A percentile compares a stretch with the other conserved stretches of the same genome.
Evolutionary conservation across 2,797 vertebrate genomes (phyloP).

Genomic region (Microctenopoma stevenorrisi): DNA sequence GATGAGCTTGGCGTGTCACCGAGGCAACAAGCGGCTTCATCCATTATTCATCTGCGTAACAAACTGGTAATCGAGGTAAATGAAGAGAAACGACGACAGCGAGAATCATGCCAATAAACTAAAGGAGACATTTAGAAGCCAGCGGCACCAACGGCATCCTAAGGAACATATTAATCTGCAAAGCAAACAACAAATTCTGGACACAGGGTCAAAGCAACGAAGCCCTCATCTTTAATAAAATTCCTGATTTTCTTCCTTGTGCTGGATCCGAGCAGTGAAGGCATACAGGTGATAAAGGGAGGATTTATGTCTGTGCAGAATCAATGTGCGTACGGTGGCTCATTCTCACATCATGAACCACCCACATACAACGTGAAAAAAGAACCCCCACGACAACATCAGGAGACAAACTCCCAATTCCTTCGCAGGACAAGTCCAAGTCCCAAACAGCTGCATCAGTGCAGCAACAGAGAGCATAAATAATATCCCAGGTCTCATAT

Average conservation of each 20-base stretch:
- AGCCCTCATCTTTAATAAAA: slow-evolving; percentile 35
- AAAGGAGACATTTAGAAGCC: slow-evolving; percentile 69
- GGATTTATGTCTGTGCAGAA: slow-evolving; percentile 29
- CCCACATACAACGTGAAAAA: slow-evolving; percentile 24
- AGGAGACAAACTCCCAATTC: slow-evolving; percentile 20
- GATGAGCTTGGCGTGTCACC: slow-evolving; percentile 73
- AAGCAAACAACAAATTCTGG: slow-evolving; percentile 57
- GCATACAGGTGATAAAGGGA: slow-evolving; percentile 7
- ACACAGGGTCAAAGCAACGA: slow-evolving; percentile 64
- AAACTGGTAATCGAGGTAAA: slow-evolving; percentile 80
- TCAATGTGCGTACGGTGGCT: slow-evolving; percentile 11
- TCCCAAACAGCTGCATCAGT: slow-evolving; percentile 23
- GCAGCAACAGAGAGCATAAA: slow-evolving; percentile 43
- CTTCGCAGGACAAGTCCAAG: slow-evolving; percentile 7
- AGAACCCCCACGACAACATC: slow-evolving; percentile 8
- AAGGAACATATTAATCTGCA: slow-evolving; percentile 64
- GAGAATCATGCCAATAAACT: slow-evolving; percentile 60
- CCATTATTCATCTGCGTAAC: slow-evolving; percentile 81
- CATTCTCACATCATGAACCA: slow-evolving; percentile 42
- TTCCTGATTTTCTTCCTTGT: background rate
- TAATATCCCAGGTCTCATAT: slow-evolving; percentile 47
- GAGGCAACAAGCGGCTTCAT: slow-evolving; percentile 73
- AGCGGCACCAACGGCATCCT: slow-evolving; percentile 42
- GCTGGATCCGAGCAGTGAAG: background rate
- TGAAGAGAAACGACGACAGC: slow-evolving; percentile 73